These are phyloP conservation scores for Colostygia pectinataria DNA, from an alignment of 2,888 invertebrate species.

Conservation along the genomic window DNA sequence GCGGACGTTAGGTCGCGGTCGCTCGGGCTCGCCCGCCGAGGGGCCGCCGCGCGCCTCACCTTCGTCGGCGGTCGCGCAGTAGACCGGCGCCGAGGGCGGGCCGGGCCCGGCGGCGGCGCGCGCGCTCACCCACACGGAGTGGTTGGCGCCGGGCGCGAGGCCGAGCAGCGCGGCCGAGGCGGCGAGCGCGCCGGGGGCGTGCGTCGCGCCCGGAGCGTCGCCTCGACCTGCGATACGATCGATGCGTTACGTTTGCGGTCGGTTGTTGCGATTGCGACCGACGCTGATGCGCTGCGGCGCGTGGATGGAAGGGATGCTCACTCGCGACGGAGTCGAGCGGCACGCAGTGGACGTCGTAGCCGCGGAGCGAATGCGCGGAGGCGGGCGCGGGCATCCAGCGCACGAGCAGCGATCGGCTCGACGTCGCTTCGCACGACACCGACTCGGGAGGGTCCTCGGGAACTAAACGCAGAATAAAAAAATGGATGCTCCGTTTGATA, in stretches of 20 bases:
- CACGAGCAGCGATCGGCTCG: constrained; percentile 88
- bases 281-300: no score
- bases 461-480: constrained; percentile 79
- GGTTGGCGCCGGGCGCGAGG: constrained; percentile 90
- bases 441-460: constrained; percentile 87
- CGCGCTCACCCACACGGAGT: constrained; percentile 91
- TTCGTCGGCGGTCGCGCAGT: constrained; percentile 91
- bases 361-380: constrained; percentile 85
- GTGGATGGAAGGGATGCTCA: no score
- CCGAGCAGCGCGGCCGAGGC: constrained; percentile 85
- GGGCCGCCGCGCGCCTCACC: constrained; percentile 63
- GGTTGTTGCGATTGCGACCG: neutral
- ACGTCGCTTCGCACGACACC: constrained; percentile 86
- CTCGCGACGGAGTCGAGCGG: constrained; percentile 60
- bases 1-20: neutral
- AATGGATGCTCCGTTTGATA: no score
- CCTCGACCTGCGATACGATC: constrained; percentile 29
- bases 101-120: constrained; percentile 91
- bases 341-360: constrained; percentile 91
- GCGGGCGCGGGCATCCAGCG: constrained; percentile 85
- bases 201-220: constrained; percentile 57
- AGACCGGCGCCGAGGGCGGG: constrained; percentile 86
- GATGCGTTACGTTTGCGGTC: neutral
- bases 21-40: neutral
- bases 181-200: constrained; percentile 88